phyloP scores from a whole-genome alignment of 1,140 invertebrate genomes.

The Argopecten irradians region DNA sequence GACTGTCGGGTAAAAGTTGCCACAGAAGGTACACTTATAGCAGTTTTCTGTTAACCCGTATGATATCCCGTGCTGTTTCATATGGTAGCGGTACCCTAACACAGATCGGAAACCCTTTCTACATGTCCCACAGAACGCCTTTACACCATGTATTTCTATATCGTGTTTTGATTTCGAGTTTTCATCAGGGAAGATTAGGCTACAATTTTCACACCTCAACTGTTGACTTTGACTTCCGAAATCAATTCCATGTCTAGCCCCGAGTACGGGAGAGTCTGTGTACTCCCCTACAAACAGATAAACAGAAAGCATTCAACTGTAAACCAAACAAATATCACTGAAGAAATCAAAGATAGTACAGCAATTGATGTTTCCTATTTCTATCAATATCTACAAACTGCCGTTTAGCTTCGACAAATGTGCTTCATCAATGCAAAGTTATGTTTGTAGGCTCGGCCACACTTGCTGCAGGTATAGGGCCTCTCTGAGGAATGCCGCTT shows the following conservation, averaged over 20 bases:
- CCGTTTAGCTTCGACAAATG: background rate
- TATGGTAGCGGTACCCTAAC: conserved; percentile 38
- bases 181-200: background rate
- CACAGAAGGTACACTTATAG: conserved; percentile 37
- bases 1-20: conserved; percentile 35
- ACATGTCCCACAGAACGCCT: conserved; percentile 35
- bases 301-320: background rate
- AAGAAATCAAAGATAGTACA: no score
- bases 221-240: background rate
- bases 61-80: conserved; percentile 25
- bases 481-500: background rate
- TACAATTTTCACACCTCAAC: background rate
- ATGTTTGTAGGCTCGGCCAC: conserved; percentile 5
- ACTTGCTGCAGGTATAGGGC: conserved; percentile 20
- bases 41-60: conserved; percentile 24
- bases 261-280: background rate
- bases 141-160: background rate
- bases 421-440: background rate
- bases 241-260: background rate
- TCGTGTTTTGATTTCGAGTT: background rate
- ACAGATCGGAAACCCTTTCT: conserved; percentile 44
- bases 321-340: background rate
- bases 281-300: background rate
- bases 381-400: background rate
- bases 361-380: background rate